phyloP scores from a whole-genome alignment of 2,888 invertebrate genomes.

The Diplazon laetatorius region DNA sequence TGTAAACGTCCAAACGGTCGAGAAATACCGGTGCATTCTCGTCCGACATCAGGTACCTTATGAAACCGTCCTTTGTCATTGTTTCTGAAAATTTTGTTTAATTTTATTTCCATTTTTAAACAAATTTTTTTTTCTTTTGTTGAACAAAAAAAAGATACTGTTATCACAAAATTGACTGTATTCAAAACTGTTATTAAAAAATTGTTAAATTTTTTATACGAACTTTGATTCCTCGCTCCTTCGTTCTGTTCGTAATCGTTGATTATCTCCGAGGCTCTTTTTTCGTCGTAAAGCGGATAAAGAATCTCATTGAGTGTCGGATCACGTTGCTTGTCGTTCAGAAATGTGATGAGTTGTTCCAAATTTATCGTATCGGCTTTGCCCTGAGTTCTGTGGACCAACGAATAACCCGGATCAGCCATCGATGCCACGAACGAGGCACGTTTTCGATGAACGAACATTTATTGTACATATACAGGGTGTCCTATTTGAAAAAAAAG shows the following conservation, averaged over 20 bases:
- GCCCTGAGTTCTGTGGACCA: conserved; percentile 90
- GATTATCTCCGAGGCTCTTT: conserved; percentile 96
- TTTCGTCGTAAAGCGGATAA: conserved; percentile 98
- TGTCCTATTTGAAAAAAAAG: no score
- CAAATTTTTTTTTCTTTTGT: not conserved
- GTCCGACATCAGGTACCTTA: conserved; percentile 99
- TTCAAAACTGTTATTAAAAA: no score
- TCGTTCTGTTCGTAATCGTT: conserved; percentile 95
- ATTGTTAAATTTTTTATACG: no score
- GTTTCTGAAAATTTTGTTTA: conserved; percentile 84
- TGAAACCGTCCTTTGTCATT: conserved; percentile 97
- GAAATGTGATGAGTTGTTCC: conserved; percentile 94
- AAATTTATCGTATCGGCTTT: conserved; percentile 94
- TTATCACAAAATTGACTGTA: no score
- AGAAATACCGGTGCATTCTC: conserved; percentile 99
- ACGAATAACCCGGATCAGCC: not conserved
- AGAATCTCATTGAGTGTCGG: conserved; percentile 99
- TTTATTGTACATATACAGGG: no score
- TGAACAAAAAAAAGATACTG: conserved; percentile 16
- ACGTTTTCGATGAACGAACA: no score
- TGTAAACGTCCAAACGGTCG: conserved; percentile 97
- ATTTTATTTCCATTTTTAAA: not conserved
- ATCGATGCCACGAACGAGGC: not conserved
- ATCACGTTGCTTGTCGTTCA: conserved; percentile 99
- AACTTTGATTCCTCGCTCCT: conserved; percentile 89